Evolutionary conservation across 2,888 invertebrate species (phyloP).

Genomic region (Drosophila leonis): DNA sequence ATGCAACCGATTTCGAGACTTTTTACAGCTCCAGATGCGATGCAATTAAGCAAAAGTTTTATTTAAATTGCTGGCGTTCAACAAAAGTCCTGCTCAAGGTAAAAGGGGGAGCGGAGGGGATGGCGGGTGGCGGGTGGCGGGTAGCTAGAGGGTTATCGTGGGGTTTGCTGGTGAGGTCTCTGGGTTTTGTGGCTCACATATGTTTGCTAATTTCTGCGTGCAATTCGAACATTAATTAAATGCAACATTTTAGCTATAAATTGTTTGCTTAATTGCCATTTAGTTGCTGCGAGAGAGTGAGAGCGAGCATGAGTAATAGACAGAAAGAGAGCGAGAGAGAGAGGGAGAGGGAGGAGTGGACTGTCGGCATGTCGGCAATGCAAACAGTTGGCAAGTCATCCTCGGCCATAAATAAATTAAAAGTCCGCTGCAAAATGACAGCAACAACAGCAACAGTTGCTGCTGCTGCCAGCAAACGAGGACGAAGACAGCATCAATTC

Average conservation of each 20-base stretch:
- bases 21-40: conserved; percentile 55
- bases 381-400: conserved; percentile 65
- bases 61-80: conserved; percentile 72
- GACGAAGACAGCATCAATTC: conserved; percentile 47
- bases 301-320: not conserved
- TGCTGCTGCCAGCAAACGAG: conserved; percentile 45
- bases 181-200: conserved; percentile 57
- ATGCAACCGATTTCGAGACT: conserved; percentile 55
- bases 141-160: not conserved
- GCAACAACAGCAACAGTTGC: conserved; percentile 67
- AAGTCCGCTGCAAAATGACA: conserved; percentile 77
- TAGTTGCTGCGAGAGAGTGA: conserved; percentile 39
- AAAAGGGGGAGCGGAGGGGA: not conserved
- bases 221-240: conserved; percentile 79
- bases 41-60: conserved; percentile 80
- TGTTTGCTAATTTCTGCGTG: conserved; percentile 79
- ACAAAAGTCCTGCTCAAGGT: conserved; percentile 3
- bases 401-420: conserved; percentile 80
- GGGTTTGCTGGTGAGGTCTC: conserved; percentile 10
- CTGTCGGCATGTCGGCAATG: conserved; percentile 53
- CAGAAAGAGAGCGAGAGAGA: not conserved
- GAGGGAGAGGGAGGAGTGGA: not conserved
- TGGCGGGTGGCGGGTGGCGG: not conserved
- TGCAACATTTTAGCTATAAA: conserved; percentile 76
- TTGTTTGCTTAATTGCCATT: conserved; percentile 80